phyloP scores from a whole-genome alignment of 2,797 vertebrate species.

The Sebastes trivittatus region DNA sequence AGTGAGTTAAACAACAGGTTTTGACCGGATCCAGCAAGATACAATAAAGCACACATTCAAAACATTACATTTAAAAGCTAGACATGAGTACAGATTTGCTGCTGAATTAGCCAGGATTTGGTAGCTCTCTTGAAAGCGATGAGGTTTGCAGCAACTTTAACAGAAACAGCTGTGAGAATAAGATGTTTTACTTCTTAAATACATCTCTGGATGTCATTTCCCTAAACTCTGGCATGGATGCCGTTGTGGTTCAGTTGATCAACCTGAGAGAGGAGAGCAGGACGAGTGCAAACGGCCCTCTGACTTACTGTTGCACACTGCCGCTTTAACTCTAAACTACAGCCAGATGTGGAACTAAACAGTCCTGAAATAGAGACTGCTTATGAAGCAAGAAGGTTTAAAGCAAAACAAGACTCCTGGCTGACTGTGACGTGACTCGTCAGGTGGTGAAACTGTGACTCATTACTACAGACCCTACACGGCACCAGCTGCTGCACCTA shows the following conservation, averaged over 20 bases:
- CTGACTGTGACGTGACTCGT: slow-evolving; percentile 11
- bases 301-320: slow-evolving; percentile 15
- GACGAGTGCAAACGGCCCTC: background rate
- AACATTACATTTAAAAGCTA: no score
- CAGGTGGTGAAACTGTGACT: slow-evolving; percentile 35
- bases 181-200: background rate
- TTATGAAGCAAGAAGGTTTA: slow-evolving; percentile 11
- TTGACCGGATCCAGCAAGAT: no score
- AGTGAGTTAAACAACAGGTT: no score
- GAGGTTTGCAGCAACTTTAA: no score
- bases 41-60: no score
- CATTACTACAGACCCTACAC: background rate
- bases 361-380: slow-evolving; percentile 43
- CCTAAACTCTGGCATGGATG: background rate
- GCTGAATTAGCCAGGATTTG: no score
- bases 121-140: no score
- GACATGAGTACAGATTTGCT: no score
- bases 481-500: slow-evolving; percentile 2
- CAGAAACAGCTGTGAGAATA: no score
- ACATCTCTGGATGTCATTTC: background rate
- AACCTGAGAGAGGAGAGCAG: background rate
- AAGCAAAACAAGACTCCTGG: slow-evolving; percentile 22
- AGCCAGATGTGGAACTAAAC: slow-evolving; percentile 52
- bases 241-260: background rate
- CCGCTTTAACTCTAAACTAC: slow-evolving; percentile 44